Conservation (phyloP, 2,113 vertebrate species). For the Pangasianodon gigas region DNA sequence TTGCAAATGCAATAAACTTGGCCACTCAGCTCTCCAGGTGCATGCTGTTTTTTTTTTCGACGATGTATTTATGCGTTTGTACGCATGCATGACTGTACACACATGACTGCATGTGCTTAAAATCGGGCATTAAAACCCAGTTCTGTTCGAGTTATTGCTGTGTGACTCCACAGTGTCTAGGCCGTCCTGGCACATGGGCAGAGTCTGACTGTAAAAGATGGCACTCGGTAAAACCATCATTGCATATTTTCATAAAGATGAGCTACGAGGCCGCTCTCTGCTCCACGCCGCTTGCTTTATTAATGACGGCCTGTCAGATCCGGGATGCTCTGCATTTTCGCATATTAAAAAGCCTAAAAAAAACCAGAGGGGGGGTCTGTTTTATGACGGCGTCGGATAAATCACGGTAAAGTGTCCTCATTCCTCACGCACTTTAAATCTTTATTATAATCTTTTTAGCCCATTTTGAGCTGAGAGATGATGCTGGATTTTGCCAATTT, state of each 20-base stretch:
- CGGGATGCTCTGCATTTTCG: constrained; percentile 99
- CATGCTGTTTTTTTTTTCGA: background rate
- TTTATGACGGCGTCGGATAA: constrained; percentile 98
- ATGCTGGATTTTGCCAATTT: background rate
- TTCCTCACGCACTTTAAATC: constrained; percentile 80
- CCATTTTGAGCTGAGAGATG: background rate
- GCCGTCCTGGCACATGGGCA: constrained; percentile 75
- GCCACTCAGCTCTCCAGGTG: constrained; percentile 44
- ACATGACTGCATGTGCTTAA: background rate
- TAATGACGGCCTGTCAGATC: constrained; percentile 96
- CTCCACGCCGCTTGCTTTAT: constrained; percentile 92
- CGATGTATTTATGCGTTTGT: constrained; percentile 52
- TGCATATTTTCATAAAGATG: constrained; percentile 99
- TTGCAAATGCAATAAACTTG: constrained; percentile 32
- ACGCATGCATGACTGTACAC: background rate
- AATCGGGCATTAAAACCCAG: constrained; percentile 31
- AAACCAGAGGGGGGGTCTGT: constrained; percentile 79
- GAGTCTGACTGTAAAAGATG: constrained; percentile 85
- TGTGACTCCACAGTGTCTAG: constrained; percentile 74
- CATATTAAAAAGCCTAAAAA: constrained; percentile 93
- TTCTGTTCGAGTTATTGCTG: constrained; percentile 79
- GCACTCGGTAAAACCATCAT: constrained; percentile 97
- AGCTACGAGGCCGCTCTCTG: constrained; percentile 91
- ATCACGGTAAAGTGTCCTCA: constrained; percentile 96
- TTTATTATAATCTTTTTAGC: background rate